Conservation (phyloP, 2,888 invertebrate species). For the Nomada hirtipes region DNA sequence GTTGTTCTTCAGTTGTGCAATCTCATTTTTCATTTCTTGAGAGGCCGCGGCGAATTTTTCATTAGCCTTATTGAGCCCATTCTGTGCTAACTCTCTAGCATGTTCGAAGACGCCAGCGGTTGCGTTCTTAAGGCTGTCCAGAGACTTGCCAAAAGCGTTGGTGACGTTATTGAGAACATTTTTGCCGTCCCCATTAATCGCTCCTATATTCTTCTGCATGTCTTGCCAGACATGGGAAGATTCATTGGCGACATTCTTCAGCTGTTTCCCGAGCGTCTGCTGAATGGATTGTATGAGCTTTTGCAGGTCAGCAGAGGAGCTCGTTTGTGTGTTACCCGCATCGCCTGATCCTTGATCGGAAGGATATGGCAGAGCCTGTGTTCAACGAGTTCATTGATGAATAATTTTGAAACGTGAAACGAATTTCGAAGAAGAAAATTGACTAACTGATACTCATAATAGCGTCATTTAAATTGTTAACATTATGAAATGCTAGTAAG, state of each 20-base stretch:
- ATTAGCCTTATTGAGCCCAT: neutral
- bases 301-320: neutral
- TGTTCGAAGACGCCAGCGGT: neutral
- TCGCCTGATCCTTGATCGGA: neutral
- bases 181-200: neutral
- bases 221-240: neutral
- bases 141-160: neutral
- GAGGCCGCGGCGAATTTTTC: neutral
- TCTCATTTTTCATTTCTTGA: neutral
- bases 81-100: neutral
- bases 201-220: neutral
- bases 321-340: neutral
- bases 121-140: conserved; percentile 7
- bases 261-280: neutral
- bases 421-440: neutral
- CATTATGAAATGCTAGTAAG: neutral
- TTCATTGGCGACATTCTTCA: conserved; percentile 1
- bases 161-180: neutral
- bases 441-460: neutral
- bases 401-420: neutral
- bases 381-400: conserved; percentile 4
- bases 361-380: conserved; percentile 29
- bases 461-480: neutral
- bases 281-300: neutral
- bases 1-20: neutral